Evolutionary conservation across 53 echinoderm and acorn worm genomes (phyloP).

Genomic region (Arbacia lixula): DNA sequence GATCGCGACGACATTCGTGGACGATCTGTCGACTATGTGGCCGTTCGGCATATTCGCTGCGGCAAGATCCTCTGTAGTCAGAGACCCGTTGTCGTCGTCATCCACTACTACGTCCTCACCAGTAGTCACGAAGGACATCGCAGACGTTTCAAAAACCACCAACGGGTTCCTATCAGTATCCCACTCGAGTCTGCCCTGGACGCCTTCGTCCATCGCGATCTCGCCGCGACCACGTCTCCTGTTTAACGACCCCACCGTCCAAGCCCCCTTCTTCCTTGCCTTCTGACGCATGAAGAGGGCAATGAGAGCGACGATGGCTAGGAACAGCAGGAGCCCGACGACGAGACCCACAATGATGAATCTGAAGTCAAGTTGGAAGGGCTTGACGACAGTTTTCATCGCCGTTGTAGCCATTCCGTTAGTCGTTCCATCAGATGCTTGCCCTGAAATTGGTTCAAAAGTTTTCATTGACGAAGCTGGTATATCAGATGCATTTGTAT

Average conservation of each 20-base stretch:
- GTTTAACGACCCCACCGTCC: not conserved
- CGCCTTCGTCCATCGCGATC: slow-evolving; percentile 1
- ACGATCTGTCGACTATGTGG: not conserved
- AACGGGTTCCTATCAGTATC: slow-evolving; percentile 20
- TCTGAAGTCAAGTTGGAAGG: slow-evolving; percentile 3
- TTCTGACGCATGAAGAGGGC: not conserved
- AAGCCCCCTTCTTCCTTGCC: not conserved
- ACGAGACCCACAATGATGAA: slow-evolving; percentile 12
- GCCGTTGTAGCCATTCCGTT: too few species aligned
- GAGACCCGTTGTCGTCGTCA: slow-evolving; percentile 11
- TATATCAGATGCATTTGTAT: too few species aligned
- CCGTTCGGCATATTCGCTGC: not conserved
- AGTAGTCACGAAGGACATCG: not conserved
- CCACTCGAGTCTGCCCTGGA: slow-evolving; percentile 32
- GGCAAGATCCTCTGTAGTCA: not conserved
- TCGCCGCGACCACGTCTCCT: slow-evolving; percentile 22
- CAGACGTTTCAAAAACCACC: slow-evolving; percentile 16
- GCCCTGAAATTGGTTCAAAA: too few species aligned
- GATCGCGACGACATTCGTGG: not conserved
- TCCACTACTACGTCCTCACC: not conserved
- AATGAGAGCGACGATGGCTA: slow-evolving; percentile 6
- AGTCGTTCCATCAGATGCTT: too few species aligned
- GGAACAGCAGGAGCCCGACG: slow-evolving; percentile 2
- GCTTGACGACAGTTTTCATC: too few species aligned
- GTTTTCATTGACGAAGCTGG: too few species aligned